phyloP scores from a whole-genome alignment of 2,797 vertebrate genomes.

The Brotula barbata region DNA sequence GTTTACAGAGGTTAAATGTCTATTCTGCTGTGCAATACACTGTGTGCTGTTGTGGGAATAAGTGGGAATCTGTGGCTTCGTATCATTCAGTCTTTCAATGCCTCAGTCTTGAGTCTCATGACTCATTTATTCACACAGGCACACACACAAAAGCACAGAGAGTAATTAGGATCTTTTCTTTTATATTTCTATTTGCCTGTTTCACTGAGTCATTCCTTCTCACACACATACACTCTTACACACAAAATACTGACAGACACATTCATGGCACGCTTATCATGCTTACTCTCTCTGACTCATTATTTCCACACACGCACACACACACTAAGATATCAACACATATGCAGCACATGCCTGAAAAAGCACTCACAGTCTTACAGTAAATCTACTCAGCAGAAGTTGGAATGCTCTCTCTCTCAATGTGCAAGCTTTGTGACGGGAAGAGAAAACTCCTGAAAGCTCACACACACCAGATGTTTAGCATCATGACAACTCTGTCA shows the following conservation, averaged over 20 bases:
- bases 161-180: conserved; percentile 15
- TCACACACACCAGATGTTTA: conserved; percentile 50
- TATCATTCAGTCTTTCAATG: conserved; percentile 14
- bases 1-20: conserved; percentile 54
- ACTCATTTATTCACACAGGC: neutral
- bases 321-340: conserved; percentile 22
- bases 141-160: neutral
- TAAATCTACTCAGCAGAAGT: conserved; percentile 13
- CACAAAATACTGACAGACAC: conserved; percentile 20
- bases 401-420: conserved; percentile 31
- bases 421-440: conserved; percentile 12
- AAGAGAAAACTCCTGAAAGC: conserved; percentile 9
- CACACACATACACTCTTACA: conserved; percentile 8
- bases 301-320: neutral
- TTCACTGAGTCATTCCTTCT: conserved; percentile 5
- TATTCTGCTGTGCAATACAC: conserved; percentile 35
- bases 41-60: conserved; percentile 31
- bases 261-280: conserved; percentile 4
- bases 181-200: neutral
- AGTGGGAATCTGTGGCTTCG: conserved; percentile 22
- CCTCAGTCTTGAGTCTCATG: neutral
- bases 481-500: conserved; percentile 41
- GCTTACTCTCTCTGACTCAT: conserved; percentile 13
- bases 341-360: conserved; percentile 8
- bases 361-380: neutral